phyloP scores from a whole-genome alignment of 2,113 vertebrate species.

The Eudyptes chrysolophus region DNA sequence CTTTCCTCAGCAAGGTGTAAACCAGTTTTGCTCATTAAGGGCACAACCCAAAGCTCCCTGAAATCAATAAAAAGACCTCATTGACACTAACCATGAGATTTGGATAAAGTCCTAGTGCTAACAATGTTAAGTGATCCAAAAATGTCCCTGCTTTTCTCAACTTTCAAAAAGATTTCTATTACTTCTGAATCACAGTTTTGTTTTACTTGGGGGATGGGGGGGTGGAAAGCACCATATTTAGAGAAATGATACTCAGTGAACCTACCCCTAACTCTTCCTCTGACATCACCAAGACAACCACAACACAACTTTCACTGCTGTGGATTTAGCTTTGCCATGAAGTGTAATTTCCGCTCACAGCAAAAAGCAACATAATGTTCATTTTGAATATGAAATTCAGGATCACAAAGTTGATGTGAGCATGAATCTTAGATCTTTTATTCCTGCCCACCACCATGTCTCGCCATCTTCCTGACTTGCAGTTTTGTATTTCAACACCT shows the following conservation, averaged over 20 bases:
- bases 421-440: neutral
- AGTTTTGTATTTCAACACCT: neutral
- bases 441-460: neutral
- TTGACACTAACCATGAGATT: neutral
- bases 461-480: neutral
- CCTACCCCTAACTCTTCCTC: neutral
- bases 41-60: neutral
- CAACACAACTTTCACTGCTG: neutral
- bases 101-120: neutral
- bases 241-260: neutral
- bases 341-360: neutral
- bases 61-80: neutral
- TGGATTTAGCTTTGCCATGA: neutral
- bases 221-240: neutral
- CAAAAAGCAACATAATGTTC: neutral
- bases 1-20: neutral
- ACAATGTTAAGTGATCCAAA: neutral
- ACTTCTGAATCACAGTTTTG: neutral
- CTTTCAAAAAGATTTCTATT: neutral
- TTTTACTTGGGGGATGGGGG: neutral
- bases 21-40: neutral
- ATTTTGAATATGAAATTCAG: neutral
- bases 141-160: neutral
- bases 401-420: neutral
- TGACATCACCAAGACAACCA: neutral